phyloP scores from a whole-genome alignment of 2,113 vertebrate species.

The Chionodraco myersi region DNA sequence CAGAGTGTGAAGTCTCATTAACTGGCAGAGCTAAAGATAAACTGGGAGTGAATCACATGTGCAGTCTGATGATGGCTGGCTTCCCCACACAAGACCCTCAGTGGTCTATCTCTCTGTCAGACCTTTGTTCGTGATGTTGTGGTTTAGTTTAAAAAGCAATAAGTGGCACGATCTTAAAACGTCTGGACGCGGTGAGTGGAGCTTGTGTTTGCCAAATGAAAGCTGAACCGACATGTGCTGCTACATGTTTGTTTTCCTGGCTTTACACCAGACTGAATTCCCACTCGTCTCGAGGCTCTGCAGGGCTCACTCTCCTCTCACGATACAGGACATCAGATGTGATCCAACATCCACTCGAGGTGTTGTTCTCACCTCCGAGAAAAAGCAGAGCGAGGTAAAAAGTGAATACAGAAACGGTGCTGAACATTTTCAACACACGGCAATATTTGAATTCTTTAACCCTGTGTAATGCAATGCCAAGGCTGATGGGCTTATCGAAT shows the following conservation, averaged over 20 bases:
- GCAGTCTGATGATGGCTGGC: slow-evolving; percentile 17
- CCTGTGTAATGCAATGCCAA: not conserved
- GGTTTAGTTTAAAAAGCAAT: not conserved
- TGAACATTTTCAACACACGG: not conserved
- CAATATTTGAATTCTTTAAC: not conserved
- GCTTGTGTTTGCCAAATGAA: not conserved
- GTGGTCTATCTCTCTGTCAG: not conserved
- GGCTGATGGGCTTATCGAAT: not conserved
- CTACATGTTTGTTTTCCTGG: slow-evolving; percentile 11
- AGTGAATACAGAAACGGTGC: not conserved
- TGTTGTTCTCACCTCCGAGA: not conserved
- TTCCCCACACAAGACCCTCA: not conserved
- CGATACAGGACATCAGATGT: slow-evolving; percentile 1
- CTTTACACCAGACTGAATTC: not conserved
- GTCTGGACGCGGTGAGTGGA: not conserved
- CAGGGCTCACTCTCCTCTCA: not conserved
- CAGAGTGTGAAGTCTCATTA: slow-evolving; percentile 20
- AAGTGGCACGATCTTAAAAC: not conserved
- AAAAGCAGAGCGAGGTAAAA: not conserved
- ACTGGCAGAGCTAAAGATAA: slow-evolving; percentile 39
- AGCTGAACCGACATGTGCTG: not conserved
- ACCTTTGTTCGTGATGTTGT: not conserved
- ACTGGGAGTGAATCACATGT: slow-evolving; percentile 24
- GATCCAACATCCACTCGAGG: slow-evolving; percentile 1
- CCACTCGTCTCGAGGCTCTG: not conserved